Conservation (phyloP, 2,113 vertebrate species). For the Vidua macroura region DNA sequence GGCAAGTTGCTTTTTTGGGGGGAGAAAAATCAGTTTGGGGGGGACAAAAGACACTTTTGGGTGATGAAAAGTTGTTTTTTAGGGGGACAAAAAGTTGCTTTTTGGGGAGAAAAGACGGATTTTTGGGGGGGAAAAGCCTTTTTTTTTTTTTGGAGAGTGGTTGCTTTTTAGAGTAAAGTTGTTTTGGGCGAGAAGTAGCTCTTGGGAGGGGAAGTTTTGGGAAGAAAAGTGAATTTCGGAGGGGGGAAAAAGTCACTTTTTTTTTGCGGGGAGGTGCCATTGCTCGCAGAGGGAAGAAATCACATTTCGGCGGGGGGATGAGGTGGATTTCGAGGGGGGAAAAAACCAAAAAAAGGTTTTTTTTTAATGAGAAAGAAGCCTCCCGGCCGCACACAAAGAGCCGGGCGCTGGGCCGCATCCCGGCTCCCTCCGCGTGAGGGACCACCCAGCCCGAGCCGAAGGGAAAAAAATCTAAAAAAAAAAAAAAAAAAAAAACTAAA, state of each 20-base stretch:
- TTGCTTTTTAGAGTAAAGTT: not conserved
- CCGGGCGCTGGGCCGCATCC: not conserved
- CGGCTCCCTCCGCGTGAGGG: not conserved
- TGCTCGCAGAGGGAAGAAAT: not conserved
- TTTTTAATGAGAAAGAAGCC: not conserved
- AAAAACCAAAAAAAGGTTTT: not conserved
- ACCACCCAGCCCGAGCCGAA: not conserved
- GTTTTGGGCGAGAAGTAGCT: fast-evolving
- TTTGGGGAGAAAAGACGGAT: fast-evolving
- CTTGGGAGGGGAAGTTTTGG: not conserved
- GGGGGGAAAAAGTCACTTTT: not conserved
- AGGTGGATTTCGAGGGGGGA: not conserved
- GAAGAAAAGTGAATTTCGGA: not conserved
- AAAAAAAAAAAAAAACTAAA: not conserved
- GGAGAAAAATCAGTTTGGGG: fast-evolving
- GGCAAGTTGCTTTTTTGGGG: not conserved
- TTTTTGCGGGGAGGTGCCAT: fast-evolving
- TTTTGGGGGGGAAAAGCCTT: not conserved
- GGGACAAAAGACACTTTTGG: not conserved
- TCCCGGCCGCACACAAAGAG: not conserved
- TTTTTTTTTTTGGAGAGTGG: not conserved
- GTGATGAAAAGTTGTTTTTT: not conserved
- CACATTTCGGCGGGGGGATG: fast-evolving
- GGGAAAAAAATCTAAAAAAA: not conserved
- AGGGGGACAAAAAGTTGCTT: not conserved